These are phyloP conservation scores for Abrostola triplasia DNA, from an alignment of 2,888 invertebrate species.

Conservation along the genomic window DNA sequence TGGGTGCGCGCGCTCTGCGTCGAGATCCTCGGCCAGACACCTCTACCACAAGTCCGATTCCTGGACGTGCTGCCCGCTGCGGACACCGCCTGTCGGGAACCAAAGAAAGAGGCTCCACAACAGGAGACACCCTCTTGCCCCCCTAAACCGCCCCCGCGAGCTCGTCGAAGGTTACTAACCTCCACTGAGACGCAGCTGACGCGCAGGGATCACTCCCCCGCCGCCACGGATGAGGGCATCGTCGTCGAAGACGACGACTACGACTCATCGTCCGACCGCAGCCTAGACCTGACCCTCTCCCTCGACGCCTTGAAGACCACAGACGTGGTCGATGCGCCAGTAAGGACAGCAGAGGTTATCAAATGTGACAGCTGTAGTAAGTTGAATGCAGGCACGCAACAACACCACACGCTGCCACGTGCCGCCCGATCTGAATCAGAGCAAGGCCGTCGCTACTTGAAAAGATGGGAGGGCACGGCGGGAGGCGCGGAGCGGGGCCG, in stretches of 20 bases:
- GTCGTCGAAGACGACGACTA: constrained; percentile 87
- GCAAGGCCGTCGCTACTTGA: constrained; percentile 81
- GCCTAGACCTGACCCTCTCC: constrained; percentile 86
- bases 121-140: constrained; percentile 76
- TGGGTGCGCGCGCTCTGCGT: constrained; percentile 93
- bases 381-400: constrained; percentile 69
- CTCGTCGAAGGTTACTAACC: constrained; percentile 79
- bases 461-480: constrained; percentile 82
- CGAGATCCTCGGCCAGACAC: constrained; percentile 92
- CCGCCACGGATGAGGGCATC: constrained; percentile 87
- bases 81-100: constrained; percentile 80
- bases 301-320: constrained; percentile 84
- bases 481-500: constrained; percentile 81
- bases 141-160: constrained; percentile 82
- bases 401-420: constrained; percentile 83
- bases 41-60: constrained; percentile 91
- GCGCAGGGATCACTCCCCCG: constrained; percentile 82
- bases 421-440: constrained; percentile 79
- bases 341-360: constrained; percentile 80
- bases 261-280: constrained; percentile 88
- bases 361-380: constrained; percentile 85
- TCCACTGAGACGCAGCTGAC: constrained; percentile 79
- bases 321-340: constrained; percentile 80
- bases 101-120: constrained; percentile 77
- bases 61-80: constrained; percentile 91